Conservation (phyloP, 2,113 vertebrate genomes). For the Myotis brandtii region DNA sequence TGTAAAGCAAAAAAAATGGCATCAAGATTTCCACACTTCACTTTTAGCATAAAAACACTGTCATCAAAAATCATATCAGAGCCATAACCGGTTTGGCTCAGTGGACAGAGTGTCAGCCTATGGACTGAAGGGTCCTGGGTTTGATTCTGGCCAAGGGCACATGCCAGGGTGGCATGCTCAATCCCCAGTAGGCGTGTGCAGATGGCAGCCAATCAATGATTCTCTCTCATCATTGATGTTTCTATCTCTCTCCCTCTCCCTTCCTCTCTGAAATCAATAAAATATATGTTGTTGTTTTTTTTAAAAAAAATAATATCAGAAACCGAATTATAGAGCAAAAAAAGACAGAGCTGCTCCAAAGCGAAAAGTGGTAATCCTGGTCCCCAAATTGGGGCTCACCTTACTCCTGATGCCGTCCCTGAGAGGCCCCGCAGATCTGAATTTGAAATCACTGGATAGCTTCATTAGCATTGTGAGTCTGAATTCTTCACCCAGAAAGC, state of each 20-base stretch:
- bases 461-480: not conserved
- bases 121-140: too few relatives aligned
- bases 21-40: slow-evolving; percentile 20
- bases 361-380: not conserved
- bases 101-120: too few relatives aligned
- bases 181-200: too few relatives aligned
- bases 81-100: too few relatives aligned
- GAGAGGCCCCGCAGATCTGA: not conserved
- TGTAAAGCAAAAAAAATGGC: not conserved
- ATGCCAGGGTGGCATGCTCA: too few relatives aligned
- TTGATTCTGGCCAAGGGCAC: too few relatives aligned
- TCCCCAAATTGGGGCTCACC: not conserved
- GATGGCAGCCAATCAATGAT: too few relatives aligned
- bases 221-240: too few relatives aligned
- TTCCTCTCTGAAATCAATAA: too few relatives aligned
- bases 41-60: not conserved
- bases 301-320: not conserved
- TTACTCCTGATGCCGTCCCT: not conserved
- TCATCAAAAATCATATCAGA: not conserved
- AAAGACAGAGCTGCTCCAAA: not conserved
- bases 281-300: too few relatives aligned
- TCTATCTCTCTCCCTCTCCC: too few relatives aligned
- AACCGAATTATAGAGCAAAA: not conserved
- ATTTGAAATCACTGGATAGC: not conserved
- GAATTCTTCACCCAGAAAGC: not conserved